phyloP scores from a whole-genome alignment of 1,140 invertebrate species.

The Macrocentrus cingulum region DNA sequence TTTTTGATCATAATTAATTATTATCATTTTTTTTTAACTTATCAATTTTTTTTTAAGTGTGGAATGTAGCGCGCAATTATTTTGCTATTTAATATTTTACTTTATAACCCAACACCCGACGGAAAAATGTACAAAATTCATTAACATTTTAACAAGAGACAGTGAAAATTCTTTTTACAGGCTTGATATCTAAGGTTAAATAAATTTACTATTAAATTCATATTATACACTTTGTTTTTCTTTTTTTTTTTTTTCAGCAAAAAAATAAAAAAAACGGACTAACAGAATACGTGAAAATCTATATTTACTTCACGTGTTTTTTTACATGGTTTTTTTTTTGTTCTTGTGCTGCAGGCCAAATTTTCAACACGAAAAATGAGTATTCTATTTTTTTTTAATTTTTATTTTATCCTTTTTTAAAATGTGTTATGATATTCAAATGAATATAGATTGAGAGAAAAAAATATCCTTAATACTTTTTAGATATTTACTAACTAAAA shows the following conservation, averaged over 20 bases:
- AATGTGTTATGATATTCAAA: neutral
- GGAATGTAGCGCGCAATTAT: conserved; percentile 37
- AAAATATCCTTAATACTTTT: conserved; percentile 11
- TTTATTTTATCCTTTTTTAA: neutral
- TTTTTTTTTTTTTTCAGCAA: too few species aligned
- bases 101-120: conserved; percentile 30
- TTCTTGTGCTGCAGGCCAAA: too few species aligned
- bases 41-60: conserved; percentile 30
- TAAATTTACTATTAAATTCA: conserved; percentile 25
- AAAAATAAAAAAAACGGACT: too few species aligned
- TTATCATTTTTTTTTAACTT: too few species aligned
- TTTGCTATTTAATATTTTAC: conserved; percentile 7
- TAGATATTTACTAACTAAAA: conserved; percentile 74
- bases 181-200: conserved; percentile 33
- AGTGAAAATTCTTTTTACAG: conserved; percentile 41
- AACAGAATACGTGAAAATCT: too few species aligned
- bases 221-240: neutral
- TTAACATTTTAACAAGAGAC: conserved; percentile 36
- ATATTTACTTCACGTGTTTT: too few species aligned
- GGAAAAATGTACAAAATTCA: conserved; percentile 44
- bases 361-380: too few species aligned
- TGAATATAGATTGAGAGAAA: conserved; percentile 17
- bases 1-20: too few species aligned
- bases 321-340: too few species aligned
- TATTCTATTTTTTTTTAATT: too few species aligned